phyloP scores from a whole-genome alignment of 2,888 invertebrate species.

The Lapara coniferarum region DNA sequence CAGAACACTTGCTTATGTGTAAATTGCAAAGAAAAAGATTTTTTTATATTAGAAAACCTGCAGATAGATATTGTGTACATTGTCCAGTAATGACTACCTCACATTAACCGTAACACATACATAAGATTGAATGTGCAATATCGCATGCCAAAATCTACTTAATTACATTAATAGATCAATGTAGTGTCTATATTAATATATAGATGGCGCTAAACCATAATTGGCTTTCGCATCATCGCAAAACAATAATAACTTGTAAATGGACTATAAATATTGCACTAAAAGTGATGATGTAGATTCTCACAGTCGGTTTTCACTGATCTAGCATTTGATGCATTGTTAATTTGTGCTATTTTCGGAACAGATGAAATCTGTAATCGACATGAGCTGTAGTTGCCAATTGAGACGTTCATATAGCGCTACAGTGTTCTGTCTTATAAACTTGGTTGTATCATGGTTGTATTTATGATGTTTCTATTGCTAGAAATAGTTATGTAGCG shows the following conservation, averaged over 20 bases:
- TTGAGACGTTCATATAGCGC: too few species aligned
- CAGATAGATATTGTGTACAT: too few species aligned
- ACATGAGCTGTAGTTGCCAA: background rate
- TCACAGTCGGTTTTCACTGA: slow-evolving; percentile 9
- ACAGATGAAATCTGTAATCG: background rate
- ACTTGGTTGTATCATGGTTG: too few species aligned
- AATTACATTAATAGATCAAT: slow-evolving; percentile 1
- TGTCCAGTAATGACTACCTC: too few species aligned
- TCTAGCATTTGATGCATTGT: background rate
- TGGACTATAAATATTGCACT: slow-evolving; percentile 16
- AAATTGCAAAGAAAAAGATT: too few species aligned
- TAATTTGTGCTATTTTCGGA: background rate
- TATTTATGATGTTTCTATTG: background rate
- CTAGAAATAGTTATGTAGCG: too few species aligned
- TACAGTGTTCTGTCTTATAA: background rate
- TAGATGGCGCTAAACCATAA: background rate
- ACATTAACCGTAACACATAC: too few species aligned
- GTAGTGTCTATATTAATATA: background rate
- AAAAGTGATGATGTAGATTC: background rate
- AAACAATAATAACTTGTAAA: slow-evolving; percentile 7
- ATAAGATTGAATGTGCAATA: background rate
- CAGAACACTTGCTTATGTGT: too few species aligned
- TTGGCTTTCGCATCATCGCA: background rate
- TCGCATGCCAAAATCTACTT: slow-evolving; percentile 2
- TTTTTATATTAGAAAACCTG: too few species aligned